Evolutionary conservation across 1,140 invertebrate species (phyloP), one percentile per base, ranked within the genome.

Genomic region (Semibalanus balanoides): DNA sequence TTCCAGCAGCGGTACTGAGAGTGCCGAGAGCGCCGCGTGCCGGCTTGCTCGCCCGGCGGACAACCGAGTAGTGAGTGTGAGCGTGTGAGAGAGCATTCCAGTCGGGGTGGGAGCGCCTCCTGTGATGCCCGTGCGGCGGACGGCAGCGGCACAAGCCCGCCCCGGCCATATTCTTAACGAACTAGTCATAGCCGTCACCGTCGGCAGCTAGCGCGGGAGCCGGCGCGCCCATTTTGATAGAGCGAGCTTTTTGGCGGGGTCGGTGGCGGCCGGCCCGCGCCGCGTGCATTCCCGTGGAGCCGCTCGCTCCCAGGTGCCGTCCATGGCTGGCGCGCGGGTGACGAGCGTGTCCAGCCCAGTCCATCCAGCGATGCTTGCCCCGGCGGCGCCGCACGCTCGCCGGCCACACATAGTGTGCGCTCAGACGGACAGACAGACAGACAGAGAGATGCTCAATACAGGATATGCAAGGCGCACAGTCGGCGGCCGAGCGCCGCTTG

Each of bases 1-100:
- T 98, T 96, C 85, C 94, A 97, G 83, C 93, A 96, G 84, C 89
- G 85, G 22, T 86, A 86, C 77, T 85, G 78, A 83, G n/a, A n/a
- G n/a, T n/a, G n/a, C n/a, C n/a, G n/a, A n/a, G n/a, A n/a, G 14
- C 14, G 14, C 22, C 51, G 9, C 51, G 51, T 25, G 51, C 51
- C 22, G 51, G 1, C 35, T 40, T 40, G n/a, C 17, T 40, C 5
- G 35, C 17, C 35, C 35, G 35, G n/a, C 17, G 35, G 17, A 17
- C 35, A 17, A 17, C 5, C 17, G 35, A 40, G 35, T 40, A 17
- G 35, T 40, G 35, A 5, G 35, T 14, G 51, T 3, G 22, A 14
- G 51, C 51, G 51, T 25, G 51, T 14, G 14, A 14, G 51, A 14
- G 51, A 64, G 51, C 51, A 64, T 64, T 64, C 51, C 51, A 64